Base-by-base conservation (phyloP, 2,888 invertebrate genomes). In the Itoplectis maculator region DNA sequence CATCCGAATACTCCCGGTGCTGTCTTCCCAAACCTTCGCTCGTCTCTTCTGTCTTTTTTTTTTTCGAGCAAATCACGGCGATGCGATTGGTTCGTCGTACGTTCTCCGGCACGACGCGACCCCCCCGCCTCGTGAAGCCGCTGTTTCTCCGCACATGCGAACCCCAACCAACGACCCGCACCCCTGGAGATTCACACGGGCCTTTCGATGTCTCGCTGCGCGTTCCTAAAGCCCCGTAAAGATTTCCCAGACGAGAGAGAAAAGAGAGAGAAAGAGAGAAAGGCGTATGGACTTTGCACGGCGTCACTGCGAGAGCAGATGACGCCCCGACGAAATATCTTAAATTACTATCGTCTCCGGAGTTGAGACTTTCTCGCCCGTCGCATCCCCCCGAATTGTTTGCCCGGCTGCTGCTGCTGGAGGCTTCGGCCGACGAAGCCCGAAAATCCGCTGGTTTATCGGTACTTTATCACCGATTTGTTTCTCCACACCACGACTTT, bases 121-220 rank as follows among this genome's bases (percentile, higher is more conserved):
- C 76, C 47, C 20, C 61, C 59, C 23, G 69, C 68, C n/a, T 49
- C 59, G 72, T 29, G 54, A 51, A 72, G 37, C 20, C 72, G 47
- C 0, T 4, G 23, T 40, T 40, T 42, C 5, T 23, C 11, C 45
- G 11, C 63, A 65, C 40, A 23, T 23, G 23, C 20, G 65, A 65
- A 65, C 65, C 45, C 65, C 69, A 69, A 54, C 45, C 49, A 49
- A 69, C 56, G 61, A 77, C 69, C 15, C 61, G 40, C 49, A 76
- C 79, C 82, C 79, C 76, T 69, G 72, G 73, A 61, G 68, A 82
- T 79, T 82, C 82, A 82, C 82, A 82, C 79, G 82, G 79, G 72
- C 72, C 68, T 82, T 82, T 63, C 49, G 59, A 76, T 65, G 49
- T 72, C 72, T 79, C 51, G 66, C 61, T 47, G 0, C 15, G 61